Evolutionary conservation across 2,888 invertebrate genomes (phyloP).

Genomic region (Argyra leucocephala): DNA sequence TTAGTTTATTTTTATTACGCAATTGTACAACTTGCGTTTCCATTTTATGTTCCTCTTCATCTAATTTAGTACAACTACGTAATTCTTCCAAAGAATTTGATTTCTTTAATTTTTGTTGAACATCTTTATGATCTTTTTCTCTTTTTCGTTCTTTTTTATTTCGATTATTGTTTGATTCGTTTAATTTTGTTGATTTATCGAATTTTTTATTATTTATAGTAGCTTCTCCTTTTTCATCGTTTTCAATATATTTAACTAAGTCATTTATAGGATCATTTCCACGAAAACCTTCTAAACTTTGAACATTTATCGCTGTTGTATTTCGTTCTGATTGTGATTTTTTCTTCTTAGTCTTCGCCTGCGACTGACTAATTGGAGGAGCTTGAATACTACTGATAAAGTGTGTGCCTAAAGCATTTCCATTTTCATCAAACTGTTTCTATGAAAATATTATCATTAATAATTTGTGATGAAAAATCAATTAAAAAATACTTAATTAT

Average conservation of each 20-base stretch:
- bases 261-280: slow-evolving; percentile 68
- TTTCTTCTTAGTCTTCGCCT: slow-evolving; percentile 53
- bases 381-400: slow-evolving; percentile 16
- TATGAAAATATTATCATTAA: slow-evolving; percentile 39
- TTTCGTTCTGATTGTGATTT: slow-evolving; percentile 49
- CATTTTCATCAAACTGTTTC: slow-evolving; percentile 65
- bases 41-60: slow-evolving; percentile 51
- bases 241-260: slow-evolving; percentile 69
- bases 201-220: slow-evolving; percentile 39
- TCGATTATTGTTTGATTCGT: slow-evolving; percentile 31
- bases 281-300: slow-evolving; percentile 66
- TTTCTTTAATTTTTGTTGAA: slow-evolving; percentile 50
- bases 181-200: slow-evolving; percentile 39
- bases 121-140: slow-evolving; percentile 41
- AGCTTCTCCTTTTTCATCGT: slow-evolving; percentile 41
- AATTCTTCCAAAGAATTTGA: slow-evolving; percentile 74
- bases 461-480: slow-evolving; percentile 16
- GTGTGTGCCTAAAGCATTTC: slow-evolving; percentile 55
- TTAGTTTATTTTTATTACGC: slow-evolving; percentile 28
- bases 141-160: slow-evolving; percentile 46
- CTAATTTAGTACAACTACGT: slow-evolving; percentile 60
- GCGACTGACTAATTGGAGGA: slow-evolving; percentile 46
- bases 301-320: slow-evolving; percentile 43
- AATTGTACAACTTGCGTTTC: slow-evolving; percentile 33
- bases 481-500: background rate